These are phyloP conservation scores for Ephydatia muelleri DNA, from an alignment of 37 sponge, comb jelly and placozoan species.

Conservation along the genomic window DNA sequence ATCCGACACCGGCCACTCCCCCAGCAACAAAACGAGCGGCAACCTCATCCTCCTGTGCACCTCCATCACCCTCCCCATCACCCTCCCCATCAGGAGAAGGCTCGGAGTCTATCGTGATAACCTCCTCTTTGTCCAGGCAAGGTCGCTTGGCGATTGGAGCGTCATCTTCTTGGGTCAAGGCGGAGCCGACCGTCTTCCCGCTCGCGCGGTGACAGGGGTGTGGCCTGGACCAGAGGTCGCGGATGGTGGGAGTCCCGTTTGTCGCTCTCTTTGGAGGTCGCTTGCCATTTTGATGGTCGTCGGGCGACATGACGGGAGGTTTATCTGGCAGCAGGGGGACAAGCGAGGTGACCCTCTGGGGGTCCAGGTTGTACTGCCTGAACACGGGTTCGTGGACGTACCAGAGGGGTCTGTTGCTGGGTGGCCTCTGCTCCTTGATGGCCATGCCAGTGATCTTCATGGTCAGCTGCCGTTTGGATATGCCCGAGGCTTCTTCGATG, in stretches of 20 bases:
- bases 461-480: slow-evolving; percentile 84
- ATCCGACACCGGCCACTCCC: background rate
- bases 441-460: slow-evolving; percentile 74
- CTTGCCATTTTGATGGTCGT: background rate
- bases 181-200: background rate
- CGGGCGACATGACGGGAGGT: background rate
- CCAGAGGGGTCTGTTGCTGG: slow-evolving; percentile 31
- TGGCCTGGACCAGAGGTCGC: slow-evolving; percentile 2
- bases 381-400: slow-evolving; percentile 58
- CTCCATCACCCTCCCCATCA: background rate
- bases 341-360: background rate
- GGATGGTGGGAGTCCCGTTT: background rate
- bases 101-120: slow-evolving; percentile 20
- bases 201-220: slow-evolving; percentile 32
- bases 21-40: background rate
- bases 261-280: background rate
- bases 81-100: background rate
- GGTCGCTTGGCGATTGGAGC: background rate
- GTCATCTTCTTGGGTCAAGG: background rate
- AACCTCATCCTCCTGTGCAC: background rate
- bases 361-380: slow-evolving; percentile 47
- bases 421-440: slow-evolving; percentile 56
- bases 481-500: slow-evolving; percentile 40
- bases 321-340: background rate
- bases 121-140: background rate